phyloP scores from a whole-genome alignment of 2,888 invertebrate genomes.

The Rotaria macrura region DNA sequence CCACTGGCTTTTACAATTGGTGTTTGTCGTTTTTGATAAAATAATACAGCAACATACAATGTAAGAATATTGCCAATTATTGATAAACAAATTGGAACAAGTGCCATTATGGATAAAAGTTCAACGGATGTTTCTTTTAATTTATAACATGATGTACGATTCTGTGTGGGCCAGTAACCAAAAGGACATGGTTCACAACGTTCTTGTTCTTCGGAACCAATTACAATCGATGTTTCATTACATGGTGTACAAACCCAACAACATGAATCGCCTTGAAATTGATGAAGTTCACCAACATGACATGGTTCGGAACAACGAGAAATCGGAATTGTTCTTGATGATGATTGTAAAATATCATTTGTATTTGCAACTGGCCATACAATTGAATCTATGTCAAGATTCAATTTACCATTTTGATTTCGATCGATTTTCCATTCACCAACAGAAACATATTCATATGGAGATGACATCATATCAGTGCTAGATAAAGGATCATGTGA shows the following conservation, averaged over 20 bases:
- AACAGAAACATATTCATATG: conserved; percentile 16
- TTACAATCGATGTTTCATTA: conserved; percentile 54
- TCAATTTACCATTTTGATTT: background rate
- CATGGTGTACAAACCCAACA: conserved; percentile 65
- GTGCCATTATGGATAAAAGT: conserved; percentile 60
- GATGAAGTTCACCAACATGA: conserved; percentile 55
- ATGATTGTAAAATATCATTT: background rate
- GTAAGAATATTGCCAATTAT: background rate
- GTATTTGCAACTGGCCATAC: conserved; percentile 38
- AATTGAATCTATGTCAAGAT: background rate
- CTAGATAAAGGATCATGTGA: background rate
- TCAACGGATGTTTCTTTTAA: conserved; percentile 57
- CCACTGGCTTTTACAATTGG: conserved; percentile 42
- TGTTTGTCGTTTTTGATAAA: conserved; percentile 37
- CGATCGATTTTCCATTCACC: conserved; percentile 21
- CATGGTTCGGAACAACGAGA: conserved; percentile 61
- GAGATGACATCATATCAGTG: background rate
- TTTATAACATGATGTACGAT: conserved; percentile 54
- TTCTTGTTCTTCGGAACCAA: background rate
- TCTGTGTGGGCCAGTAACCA: conserved; percentile 58
- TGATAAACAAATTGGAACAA: conserved; percentile 51
- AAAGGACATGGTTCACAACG: conserved; percentile 52
- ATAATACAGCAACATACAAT: background rate
- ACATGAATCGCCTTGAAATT: conserved; percentile 52
- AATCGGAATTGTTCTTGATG: conserved; percentile 51